phyloP scores from a whole-genome alignment of 2,113 vertebrate species.

The Pelecanus crispus region DNA sequence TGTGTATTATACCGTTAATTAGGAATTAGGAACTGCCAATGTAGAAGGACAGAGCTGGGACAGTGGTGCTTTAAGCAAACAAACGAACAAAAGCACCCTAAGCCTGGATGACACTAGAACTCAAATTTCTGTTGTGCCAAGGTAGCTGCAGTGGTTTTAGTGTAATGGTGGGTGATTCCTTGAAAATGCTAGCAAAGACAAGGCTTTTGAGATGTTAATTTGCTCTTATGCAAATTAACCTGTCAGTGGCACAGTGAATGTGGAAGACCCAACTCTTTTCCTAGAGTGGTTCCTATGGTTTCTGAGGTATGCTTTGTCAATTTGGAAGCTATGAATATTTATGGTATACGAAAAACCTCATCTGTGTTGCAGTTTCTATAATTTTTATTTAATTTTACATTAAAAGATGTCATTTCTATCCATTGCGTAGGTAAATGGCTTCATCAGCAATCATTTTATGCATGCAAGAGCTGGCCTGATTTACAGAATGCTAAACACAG shows the following conservation, averaged over 20 bases:
- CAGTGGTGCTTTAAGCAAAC: not conserved
- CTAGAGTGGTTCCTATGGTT: constrained; percentile 61
- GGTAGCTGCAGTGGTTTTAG: not conserved
- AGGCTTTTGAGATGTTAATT: constrained; percentile 68
- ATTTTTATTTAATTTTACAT: constrained; percentile 57
- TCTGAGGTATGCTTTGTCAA: constrained; percentile 38
- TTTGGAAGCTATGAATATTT: constrained; percentile 65
- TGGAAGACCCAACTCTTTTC: constrained; percentile 52
- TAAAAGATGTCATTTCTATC: constrained; percentile 40
- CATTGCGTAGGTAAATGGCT: constrained; percentile 45
- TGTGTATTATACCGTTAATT: rapidly evolving
- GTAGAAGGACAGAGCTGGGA: not conserved
- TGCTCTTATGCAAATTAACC: constrained; percentile 60
- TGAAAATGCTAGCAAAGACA: constrained; percentile 14
- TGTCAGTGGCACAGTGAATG: constrained; percentile 25
- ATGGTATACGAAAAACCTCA: constrained; percentile 26
- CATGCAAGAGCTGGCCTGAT: constrained; percentile 50
- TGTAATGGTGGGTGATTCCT: constrained; percentile 15
- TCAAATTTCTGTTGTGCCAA: not conserved
- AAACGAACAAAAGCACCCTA: not conserved
- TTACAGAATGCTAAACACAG: constrained; percentile 48
- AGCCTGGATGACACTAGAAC: not conserved
- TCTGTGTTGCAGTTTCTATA: constrained; percentile 38
- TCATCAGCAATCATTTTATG: constrained; percentile 59
- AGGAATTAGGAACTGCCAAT: rapidly evolving